Evolutionary conservation across 2,888 invertebrate species (phyloP).

Genomic region (Phyllotreta cruciferae): DNA sequence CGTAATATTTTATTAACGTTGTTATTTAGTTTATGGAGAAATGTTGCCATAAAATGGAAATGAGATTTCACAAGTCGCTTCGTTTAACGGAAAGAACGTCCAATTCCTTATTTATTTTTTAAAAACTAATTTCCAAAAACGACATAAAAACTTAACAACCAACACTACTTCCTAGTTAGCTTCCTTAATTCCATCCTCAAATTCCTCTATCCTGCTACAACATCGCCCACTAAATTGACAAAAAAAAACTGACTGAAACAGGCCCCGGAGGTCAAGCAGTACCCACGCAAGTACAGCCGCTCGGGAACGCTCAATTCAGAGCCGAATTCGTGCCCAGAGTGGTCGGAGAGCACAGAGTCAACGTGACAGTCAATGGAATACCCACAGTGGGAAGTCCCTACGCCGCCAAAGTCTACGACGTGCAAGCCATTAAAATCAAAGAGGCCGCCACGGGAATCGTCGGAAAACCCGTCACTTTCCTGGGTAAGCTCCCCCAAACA

Average conservation of each 20-base stretch:
- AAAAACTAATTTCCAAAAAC: background rate
- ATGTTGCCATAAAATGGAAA: slow-evolving; percentile 19
- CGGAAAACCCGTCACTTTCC: slow-evolving; percentile 89
- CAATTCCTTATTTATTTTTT: slow-evolving; percentile 11
- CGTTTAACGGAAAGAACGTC: slow-evolving; percentile 17
- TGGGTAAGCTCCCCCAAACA: slow-evolving; percentile 68
- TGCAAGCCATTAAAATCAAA: slow-evolving; percentile 91
- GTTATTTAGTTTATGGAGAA: slow-evolving; percentile 8
- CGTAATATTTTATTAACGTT: slow-evolving; percentile 10
- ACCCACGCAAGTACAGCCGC: slow-evolving; percentile 86
- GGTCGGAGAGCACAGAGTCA: slow-evolving; percentile 91
- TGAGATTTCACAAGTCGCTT: slow-evolving; percentile 27
- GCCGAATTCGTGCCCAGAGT: slow-evolving; percentile 92
- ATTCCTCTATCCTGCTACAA: slow-evolving; percentile 4
- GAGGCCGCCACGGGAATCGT: slow-evolving; percentile 88
- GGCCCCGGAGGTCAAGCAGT: slow-evolving; percentile 93
- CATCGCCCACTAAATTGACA: slow-evolving; percentile 21
- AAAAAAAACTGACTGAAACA: slow-evolving; percentile 56
- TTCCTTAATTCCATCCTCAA: background rate
- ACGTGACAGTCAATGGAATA: slow-evolving; percentile 81
- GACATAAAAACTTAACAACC: background rate
- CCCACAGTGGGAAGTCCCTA: slow-evolving; percentile 93
- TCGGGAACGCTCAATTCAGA: slow-evolving; percentile 81
- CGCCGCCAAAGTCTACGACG: slow-evolving; percentile 93
- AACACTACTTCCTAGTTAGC: background rate